phyloP scores from a whole-genome alignment of 2,797 vertebrate genomes.

The Melanotaenia maccullochi region DNA sequence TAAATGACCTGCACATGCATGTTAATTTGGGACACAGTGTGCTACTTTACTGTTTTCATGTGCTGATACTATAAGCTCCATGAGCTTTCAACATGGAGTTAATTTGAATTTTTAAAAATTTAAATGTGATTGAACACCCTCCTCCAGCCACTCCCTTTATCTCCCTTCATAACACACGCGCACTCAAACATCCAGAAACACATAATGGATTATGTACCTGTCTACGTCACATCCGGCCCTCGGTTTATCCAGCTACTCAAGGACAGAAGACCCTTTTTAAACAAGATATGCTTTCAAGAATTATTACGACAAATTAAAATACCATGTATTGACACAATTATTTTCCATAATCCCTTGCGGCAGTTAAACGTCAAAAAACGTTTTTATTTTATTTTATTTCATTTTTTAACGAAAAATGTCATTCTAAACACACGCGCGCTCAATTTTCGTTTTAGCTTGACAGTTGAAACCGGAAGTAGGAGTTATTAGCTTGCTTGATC shows the following conservation, averaged over 20 bases:
- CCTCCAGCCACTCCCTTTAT: neutral
- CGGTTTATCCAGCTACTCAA: slow-evolving; percentile 20
- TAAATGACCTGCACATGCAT: too few relatives aligned
- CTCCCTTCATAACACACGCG: slow-evolving; percentile 6
- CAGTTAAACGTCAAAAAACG: neutral
- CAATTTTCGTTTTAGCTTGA: slow-evolving; percentile 37
- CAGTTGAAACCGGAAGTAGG: slow-evolving; percentile 30
- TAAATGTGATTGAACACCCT: neutral
- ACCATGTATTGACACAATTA: too few relatives aligned
- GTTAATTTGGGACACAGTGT: too few relatives aligned
- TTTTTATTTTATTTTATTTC: neutral
- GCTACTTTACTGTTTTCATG: too few relatives aligned
- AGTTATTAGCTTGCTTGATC: slow-evolving; percentile 18
- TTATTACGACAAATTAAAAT: too few relatives aligned
- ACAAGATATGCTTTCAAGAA: neutral
- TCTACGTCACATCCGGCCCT: slow-evolving; percentile 56
- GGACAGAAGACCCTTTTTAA: slow-evolving; percentile 14
- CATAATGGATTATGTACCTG: slow-evolving; percentile 19
- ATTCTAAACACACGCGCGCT: neutral
- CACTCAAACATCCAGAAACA: neutral
- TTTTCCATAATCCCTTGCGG: neutral
- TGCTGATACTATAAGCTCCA: too few relatives aligned
- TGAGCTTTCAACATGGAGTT: too few relatives aligned
- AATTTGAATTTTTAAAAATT: neutral
- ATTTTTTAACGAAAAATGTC: neutral